Evolutionary conservation across 2,797 vertebrate species (phyloP).

Genomic region (Chrysocyon brachyurus): DNA sequence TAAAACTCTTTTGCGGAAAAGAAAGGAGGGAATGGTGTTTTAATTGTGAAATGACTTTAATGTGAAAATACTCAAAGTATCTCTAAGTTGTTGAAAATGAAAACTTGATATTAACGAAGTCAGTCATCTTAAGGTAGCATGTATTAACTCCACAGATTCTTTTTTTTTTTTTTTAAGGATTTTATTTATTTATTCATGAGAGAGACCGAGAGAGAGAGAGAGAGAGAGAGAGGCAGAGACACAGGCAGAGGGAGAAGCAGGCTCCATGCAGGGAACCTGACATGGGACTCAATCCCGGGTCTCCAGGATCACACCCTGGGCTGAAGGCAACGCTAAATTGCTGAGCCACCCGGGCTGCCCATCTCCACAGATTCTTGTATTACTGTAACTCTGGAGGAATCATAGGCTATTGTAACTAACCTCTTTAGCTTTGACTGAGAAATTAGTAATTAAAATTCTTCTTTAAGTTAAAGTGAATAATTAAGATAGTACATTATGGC

Average conservation of each 20-base stretch:
- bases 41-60: slow-evolving; percentile 52
- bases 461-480: slow-evolving; percentile 16
- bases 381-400: background rate
- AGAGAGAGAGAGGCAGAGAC: no score
- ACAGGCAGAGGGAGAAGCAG: no score
- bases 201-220: no score
- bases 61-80: slow-evolving; percentile 36
- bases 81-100: slow-evolving; percentile 36
- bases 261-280: no score
- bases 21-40: background rate
- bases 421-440: slow-evolving; percentile 22
- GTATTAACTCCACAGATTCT: slow-evolving; percentile 43
- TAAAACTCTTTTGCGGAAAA: slow-evolving; percentile 3
- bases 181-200: no score
- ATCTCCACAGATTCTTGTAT: slow-evolving; percentile 25
- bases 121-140: background rate
- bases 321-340: no score
- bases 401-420: slow-evolving; percentile 6
- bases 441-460: slow-evolving; percentile 44
- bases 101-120: slow-evolving; percentile 13
- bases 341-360: no score
- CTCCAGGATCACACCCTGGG: no score
- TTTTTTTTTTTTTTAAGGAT: background rate
- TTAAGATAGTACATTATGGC: background rate
- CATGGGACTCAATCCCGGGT: no score